Conservation (phyloP, 2,888 invertebrate species). For the Orchesellides sinensis region DNA sequence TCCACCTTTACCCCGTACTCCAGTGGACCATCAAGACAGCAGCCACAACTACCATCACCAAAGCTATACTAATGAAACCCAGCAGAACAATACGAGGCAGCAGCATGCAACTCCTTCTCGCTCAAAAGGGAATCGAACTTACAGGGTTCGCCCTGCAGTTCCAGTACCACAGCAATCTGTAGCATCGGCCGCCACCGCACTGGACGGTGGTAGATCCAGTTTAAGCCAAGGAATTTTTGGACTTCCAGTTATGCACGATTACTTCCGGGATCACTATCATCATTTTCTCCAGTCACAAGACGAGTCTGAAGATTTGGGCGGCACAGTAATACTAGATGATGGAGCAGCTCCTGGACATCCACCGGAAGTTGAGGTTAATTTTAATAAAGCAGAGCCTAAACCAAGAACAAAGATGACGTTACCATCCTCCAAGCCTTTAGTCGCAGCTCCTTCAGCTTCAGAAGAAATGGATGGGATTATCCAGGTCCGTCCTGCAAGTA, state of each 20-base stretch:
- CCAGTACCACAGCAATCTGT: not conserved
- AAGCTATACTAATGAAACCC: no score
- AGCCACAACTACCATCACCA: no score
- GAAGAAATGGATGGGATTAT: slow-evolving; percentile 39
- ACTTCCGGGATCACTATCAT: no score
- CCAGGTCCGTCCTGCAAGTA: slow-evolving; percentile 15
- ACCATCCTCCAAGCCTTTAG: slow-evolving; percentile 1
- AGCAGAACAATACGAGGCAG: no score
- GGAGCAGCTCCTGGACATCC: not conserved
- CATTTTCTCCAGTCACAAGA: not conserved
- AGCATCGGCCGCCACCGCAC: no score
- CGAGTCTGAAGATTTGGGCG: not conserved
- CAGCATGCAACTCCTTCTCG: no score
- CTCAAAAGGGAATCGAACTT: not conserved
- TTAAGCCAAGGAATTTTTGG: slow-evolving; percentile 38
- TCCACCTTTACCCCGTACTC: not conserved
- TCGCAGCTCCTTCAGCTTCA: not conserved
- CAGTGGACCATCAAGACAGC: no score
- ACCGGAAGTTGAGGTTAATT: no score
- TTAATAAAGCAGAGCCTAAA: slow-evolving; percentile 10
- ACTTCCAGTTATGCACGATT: slow-evolving; percentile 17
- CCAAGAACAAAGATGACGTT: slow-evolving; percentile 25
- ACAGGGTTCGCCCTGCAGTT: no score
- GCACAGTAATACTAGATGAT: not conserved
- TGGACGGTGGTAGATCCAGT: no score